These are phyloP conservation scores for Stenotaenia linearis DNA, from an alignment of 2,888 invertebrate genomes.

Conservation along the genomic window DNA sequence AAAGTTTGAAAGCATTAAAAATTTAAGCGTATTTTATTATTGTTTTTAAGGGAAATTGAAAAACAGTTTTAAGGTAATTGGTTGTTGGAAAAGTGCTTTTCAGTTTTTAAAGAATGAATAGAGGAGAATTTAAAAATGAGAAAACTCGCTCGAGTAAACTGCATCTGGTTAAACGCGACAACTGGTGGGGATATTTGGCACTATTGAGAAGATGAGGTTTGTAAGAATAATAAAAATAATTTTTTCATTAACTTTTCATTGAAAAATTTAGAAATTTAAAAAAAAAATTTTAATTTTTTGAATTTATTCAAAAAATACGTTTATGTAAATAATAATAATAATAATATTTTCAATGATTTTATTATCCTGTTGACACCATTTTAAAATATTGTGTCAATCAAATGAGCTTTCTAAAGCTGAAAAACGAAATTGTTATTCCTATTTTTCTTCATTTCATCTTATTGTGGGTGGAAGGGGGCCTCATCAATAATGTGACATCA, in stretches of 20 bases:
- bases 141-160: not conserved
- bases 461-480: not conserved
- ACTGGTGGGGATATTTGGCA: not conserved
- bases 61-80: not conserved
- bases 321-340: not conserved
- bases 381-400: not conserved
- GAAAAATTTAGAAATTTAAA: not conserved
- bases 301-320: no score
- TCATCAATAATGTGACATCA: slow-evolving; percentile 19
- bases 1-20: not conserved
- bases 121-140: not conserved
- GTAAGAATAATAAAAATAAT: no score
- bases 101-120: no score
- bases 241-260: no score
- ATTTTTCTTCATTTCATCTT: slow-evolving; percentile 12
- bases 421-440: no score
- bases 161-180: not conserved
- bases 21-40: not conserved
- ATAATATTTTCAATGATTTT: not conserved
- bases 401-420: not conserved
- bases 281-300: not conserved
- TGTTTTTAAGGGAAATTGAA: not conserved
- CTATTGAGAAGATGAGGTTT: not conserved
- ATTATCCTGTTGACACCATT: not conserved
- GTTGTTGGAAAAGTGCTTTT: not conserved